Evolutionary conservation across 92 coral and sea anemone species (phyloP), one percentile per base, ranked within the genome.

Genomic region (Virgularia gustaviana): DNA sequence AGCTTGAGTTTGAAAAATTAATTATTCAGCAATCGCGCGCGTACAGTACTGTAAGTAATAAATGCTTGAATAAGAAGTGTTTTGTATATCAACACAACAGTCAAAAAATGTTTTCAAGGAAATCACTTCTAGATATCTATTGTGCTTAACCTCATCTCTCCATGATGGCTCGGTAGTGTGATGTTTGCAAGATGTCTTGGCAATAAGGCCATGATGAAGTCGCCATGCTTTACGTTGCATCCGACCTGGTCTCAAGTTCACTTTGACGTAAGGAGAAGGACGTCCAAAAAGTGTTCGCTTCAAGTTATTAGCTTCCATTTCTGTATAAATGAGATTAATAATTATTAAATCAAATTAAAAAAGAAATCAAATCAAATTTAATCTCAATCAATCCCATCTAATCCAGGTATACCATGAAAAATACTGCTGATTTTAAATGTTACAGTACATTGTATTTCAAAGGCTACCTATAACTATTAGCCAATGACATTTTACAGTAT

Each of bases 101-200:
- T n/a, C n/a, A n/a, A n/a, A n/a, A n/a, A n/a, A n/a, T n/a, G n/a
- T n/a, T n/a, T n/a, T n/a, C n/a, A n/a, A n/a, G n/a, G n/a, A n/a
- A n/a, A n/a, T n/a, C n/a, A n/a, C n/a, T n/a, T n/a, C n/a, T n/a
- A n/a, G n/a, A n/a, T n/a, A n/a, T n/a, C n/a, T n/a, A n/a, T n/a
- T n/a, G n/a, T n/a, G n/a, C n/a, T n/a, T n/a, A n/a, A 94, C 99
- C 94, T 94, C 99, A 78, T 84, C 81, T 33, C 76, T 77, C 99
- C 99, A 94, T 16, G 81, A 81, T 9, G 99, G 99, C 58, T 87
- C 79, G 36, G 86, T 94, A 38, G 99, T 94, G 49, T 83, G 83
- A 9, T 84, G 49, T 51, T 90, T 88, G 25, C 84, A 94, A 4
- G 96, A 89, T 2, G 99, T 94, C 70, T 94, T 94, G 12, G 94